Evolutionary conservation across 2,113 vertebrate species (phyloP).

Genomic region (Tachysurus vachellii): DNA sequence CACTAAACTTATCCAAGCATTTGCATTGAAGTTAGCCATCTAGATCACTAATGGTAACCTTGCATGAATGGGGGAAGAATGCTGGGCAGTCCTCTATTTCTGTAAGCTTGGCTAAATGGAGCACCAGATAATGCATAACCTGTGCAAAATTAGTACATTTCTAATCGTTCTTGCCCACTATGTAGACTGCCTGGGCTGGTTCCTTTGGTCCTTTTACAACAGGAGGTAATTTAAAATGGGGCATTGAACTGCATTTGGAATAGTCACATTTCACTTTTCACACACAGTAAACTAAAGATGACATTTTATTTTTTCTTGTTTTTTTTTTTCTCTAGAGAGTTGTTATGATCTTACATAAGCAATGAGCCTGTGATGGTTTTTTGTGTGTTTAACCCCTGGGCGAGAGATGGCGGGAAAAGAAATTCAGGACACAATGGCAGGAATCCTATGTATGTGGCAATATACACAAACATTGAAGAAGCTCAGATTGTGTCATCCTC

Average conservation of each 20-base stretch:
- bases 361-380: constrained; percentile 39
- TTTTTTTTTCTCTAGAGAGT: background rate
- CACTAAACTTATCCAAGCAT: background rate
- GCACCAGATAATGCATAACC: background rate
- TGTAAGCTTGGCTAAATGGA: constrained; percentile 22
- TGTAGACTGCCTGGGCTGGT: constrained; percentile 24
- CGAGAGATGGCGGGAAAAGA: constrained; percentile 52
- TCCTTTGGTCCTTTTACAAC: constrained; percentile 8
- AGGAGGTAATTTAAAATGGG: constrained; percentile 28
- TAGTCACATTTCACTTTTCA: constrained; percentile 17
- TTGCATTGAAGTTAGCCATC: background rate
- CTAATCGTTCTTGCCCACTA: background rate
- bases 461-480: constrained; percentile 65
- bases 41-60: constrained; percentile 23
- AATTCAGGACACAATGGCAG: constrained; percentile 64
- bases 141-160: constrained; percentile 16
- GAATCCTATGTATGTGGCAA: constrained; percentile 64
- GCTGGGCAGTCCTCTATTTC: constrained; percentile 2
- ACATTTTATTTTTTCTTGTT: background rate
- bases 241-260: constrained; percentile 15
- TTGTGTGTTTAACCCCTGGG: constrained; percentile 35
- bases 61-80: constrained; percentile 1
- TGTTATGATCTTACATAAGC: background rate
- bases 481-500: constrained; percentile 48
- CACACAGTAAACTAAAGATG: background rate